These are phyloP conservation scores for Phocoena phocoena DNA, from an alignment of 2,113 vertebrate species.

Conservation along the genomic window DNA sequence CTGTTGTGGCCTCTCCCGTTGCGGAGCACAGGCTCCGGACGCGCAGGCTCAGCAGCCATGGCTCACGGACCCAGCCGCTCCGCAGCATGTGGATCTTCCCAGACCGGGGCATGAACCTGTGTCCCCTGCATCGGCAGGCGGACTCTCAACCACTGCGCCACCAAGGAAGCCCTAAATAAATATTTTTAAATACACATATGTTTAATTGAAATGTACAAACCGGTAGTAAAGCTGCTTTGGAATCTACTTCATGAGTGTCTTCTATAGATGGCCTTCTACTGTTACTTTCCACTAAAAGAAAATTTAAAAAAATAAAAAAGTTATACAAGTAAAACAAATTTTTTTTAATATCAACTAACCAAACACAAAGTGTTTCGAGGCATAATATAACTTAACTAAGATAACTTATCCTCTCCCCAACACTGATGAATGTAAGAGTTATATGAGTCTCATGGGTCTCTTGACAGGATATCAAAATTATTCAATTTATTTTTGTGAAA, in stretches of 20 bases:
- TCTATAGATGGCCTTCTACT: slow-evolving; percentile 87
- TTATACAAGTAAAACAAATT: not conserved
- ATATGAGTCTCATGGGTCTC: not conserved
- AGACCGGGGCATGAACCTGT: too few relatives aligned
- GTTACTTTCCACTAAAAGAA: slow-evolving; percentile 84
- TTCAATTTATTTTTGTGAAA: slow-evolving; percentile 27
- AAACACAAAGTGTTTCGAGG: slow-evolving; percentile 36
- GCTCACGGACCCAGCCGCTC: too few relatives aligned
- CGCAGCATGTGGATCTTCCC: too few relatives aligned
- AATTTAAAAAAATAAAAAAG: slow-evolving; percentile 5
- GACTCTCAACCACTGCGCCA: too few relatives aligned
- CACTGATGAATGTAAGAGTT: not conserved
- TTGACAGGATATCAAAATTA: not conserved
- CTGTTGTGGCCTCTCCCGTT: too few relatives aligned
- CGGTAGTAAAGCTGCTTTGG: slow-evolving; percentile 88
- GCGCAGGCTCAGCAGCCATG: too few relatives aligned
- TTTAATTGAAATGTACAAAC: slow-evolving; percentile 82
- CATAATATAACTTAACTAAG: not conserved
- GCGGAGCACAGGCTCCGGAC: too few relatives aligned
- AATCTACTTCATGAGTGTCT: slow-evolving; percentile 89
- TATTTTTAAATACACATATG: not conserved
- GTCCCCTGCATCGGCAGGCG: too few relatives aligned
- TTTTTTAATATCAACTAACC: not conserved
- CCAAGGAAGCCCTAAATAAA: too few relatives aligned
- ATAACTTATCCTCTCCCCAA: not conserved